Conservation (phyloP, 2,888 invertebrate genomes). For the Sialis lutaria region DNA sequence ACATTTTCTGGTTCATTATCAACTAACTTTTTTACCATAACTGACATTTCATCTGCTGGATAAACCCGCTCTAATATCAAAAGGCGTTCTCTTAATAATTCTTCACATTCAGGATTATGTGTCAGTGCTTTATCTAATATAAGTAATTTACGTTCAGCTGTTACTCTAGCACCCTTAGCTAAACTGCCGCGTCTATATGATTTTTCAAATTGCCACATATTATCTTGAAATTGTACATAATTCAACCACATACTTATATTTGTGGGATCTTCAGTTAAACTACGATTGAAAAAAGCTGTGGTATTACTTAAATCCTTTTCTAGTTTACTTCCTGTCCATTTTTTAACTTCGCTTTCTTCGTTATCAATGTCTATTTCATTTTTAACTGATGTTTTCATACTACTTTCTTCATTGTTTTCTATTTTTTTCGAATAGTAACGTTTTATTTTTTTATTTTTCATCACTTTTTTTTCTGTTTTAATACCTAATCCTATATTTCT, state of each 20-base stretch:
- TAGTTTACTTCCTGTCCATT: slow-evolving; percentile 13
- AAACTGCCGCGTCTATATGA: slow-evolving; percentile 24
- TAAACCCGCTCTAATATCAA: slow-evolving; percentile 29
- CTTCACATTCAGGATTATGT: slow-evolving; percentile 33
- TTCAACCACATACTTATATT: slow-evolving; percentile 39
- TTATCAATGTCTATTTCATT: background rate
- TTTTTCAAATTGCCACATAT: slow-evolving; percentile 26
- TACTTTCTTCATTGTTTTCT: no score
- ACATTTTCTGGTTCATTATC: slow-evolving; percentile 30
- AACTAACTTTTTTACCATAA: slow-evolving; percentile 26
- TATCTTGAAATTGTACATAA: slow-evolving; percentile 38
- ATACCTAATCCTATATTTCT: no score
- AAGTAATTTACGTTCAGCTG: slow-evolving; percentile 37
- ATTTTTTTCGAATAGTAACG: no score
- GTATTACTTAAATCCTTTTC: slow-evolving; percentile 30
- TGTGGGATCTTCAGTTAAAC: slow-evolving; percentile 28
- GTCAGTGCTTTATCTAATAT: slow-evolving; percentile 41
- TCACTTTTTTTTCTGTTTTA: no score
- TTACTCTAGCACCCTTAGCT: slow-evolving; percentile 24
- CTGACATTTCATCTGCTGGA: slow-evolving; percentile 39
- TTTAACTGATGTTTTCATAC: background rate
- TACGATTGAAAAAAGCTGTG: slow-evolving; percentile 34
- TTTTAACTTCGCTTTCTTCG: background rate
- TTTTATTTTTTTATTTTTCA: no score
- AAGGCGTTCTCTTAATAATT: slow-evolving; percentile 30